These are phyloP conservation scores for Thaleichthys pacificus DNA, from an alignment of 2,797 vertebrate species.

Conservation along the genomic window DNA sequence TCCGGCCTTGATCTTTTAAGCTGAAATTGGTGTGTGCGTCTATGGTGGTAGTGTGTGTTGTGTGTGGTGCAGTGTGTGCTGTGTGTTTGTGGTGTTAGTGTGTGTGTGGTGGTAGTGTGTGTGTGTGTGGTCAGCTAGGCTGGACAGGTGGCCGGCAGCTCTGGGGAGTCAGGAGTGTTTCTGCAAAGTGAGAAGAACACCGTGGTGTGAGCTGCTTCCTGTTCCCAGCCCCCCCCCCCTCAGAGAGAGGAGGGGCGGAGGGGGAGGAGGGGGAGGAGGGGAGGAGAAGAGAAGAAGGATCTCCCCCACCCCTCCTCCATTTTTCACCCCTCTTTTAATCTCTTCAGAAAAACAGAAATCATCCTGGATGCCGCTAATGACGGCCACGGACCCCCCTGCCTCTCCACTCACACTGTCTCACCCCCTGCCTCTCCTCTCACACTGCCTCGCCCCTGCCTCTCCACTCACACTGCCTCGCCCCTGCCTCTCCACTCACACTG, in stretches of 20 bases:
- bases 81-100: neutral
- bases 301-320: constrained; percentile 30
- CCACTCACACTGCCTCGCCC: too few species aligned
- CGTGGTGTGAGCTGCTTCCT: constrained; percentile 72
- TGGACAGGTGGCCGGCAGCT: neutral
- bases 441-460: too few species aligned
- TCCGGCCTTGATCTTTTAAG: constrained; percentile 27
- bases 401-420: too few species aligned
- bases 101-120: too few species aligned
- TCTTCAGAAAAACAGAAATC: constrained; percentile 67
- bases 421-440: too few species aligned
- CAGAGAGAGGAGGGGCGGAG: constrained; percentile 15
- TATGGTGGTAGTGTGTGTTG: neutral
- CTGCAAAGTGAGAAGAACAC: constrained; percentile 68
- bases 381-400: constrained; percentile 38
- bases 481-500: too few species aligned
- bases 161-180: constrained; percentile 44
- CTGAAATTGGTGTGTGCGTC: constrained; percentile 29
- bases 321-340: constrained; percentile 48
- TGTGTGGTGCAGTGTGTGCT: constrained; percentile 13
- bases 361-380: constrained; percentile 63
- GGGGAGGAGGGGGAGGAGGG: too few species aligned
- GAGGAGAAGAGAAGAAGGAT: too few species aligned
- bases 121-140: constrained; percentile 20
- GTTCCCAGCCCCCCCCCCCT: neutral